Conservation (phyloP, 2,113 vertebrate species). For the Bostrychus sinensis region DNA sequence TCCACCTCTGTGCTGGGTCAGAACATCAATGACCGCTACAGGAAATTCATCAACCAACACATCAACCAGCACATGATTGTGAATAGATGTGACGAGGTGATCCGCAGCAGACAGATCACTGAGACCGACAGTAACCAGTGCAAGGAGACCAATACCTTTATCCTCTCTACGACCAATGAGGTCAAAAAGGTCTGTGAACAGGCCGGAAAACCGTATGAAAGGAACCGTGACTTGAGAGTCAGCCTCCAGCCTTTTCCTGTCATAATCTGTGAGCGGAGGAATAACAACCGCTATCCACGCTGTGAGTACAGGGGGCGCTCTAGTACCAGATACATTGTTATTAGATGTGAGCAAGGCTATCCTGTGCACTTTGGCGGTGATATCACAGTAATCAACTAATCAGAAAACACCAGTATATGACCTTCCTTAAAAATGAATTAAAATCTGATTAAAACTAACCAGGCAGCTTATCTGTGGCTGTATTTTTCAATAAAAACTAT, state of each 20-base stretch:
- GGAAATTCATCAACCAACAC: conserved; percentile 24
- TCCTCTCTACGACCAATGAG: background rate
- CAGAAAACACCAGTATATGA: background rate
- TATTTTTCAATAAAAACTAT: background rate
- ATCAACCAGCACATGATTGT: fast-evolving
- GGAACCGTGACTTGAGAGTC: background rate
- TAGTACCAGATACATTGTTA: conserved; percentile 21
- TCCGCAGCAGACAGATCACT: fast-evolving
- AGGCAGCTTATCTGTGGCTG: background rate
- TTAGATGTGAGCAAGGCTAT: background rate
- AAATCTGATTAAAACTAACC: background rate
- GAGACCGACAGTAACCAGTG: background rate
- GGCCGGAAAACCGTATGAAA: conserved; percentile 19
- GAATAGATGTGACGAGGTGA: background rate
- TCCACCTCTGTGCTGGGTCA: conserved; percentile 18
- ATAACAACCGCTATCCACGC: background rate
- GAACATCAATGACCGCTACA: fast-evolving
- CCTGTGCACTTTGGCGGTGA: conserved; percentile 44
- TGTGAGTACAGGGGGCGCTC: conserved; percentile 28
- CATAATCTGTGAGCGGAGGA: conserved; percentile 27
- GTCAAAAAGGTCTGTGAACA: fast-evolving
- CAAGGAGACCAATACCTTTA: conserved; percentile 49
- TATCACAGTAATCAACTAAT: conserved; percentile 14
- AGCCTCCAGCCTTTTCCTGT: conserved; percentile 29
- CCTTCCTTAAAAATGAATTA: background rate